phyloP scores from a whole-genome alignment of 1,140 invertebrate species.

The Drosophila parabipectinata region DNA sequence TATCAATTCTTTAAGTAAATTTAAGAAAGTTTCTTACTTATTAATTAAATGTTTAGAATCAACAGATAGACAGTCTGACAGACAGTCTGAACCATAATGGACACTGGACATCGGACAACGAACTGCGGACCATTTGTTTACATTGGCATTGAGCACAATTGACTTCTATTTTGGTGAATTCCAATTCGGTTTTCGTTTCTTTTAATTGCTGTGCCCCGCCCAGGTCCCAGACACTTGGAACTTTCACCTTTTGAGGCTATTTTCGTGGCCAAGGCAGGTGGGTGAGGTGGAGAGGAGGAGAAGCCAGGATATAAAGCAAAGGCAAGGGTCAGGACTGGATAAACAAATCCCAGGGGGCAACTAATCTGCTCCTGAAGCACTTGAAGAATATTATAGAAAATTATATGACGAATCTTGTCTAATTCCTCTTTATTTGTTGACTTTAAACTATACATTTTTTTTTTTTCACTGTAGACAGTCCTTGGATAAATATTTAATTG shows the following conservation, averaged over 20 bases:
- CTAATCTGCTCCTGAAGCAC: constrained; percentile 8
- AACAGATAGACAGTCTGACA: background rate
- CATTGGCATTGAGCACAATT: constrained; percentile 17
- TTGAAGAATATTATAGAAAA: constrained; percentile 2
- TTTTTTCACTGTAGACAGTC: constrained; percentile 11
- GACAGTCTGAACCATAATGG: background rate
- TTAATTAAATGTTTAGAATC: background rate
- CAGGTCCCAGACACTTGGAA: constrained; percentile 7
- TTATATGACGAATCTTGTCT: too few species aligned
- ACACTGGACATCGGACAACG: constrained; percentile 5
- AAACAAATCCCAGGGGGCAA: constrained; percentile 36
- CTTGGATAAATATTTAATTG: background rate
- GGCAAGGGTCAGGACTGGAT: constrained; percentile 32
- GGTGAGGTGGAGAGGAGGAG: too few species aligned
- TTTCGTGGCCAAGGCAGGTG: constrained; percentile 21
- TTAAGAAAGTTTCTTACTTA: background rate
- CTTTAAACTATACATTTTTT: background rate
- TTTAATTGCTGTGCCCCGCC: constrained; percentile 36
- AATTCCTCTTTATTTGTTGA: too few species aligned
- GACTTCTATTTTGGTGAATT: constrained; percentile 37
- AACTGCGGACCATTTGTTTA: constrained; percentile 34
- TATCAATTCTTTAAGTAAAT: too few species aligned
- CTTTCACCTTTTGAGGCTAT: constrained; percentile 26
- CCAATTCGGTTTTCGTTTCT: constrained; percentile 35
- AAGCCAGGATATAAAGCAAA: background rate